Evolutionary conservation across 2,113 vertebrate species (phyloP), one percentile per base, ranked within the genome.

Genomic region (Plestiodon gilberti): DNA sequence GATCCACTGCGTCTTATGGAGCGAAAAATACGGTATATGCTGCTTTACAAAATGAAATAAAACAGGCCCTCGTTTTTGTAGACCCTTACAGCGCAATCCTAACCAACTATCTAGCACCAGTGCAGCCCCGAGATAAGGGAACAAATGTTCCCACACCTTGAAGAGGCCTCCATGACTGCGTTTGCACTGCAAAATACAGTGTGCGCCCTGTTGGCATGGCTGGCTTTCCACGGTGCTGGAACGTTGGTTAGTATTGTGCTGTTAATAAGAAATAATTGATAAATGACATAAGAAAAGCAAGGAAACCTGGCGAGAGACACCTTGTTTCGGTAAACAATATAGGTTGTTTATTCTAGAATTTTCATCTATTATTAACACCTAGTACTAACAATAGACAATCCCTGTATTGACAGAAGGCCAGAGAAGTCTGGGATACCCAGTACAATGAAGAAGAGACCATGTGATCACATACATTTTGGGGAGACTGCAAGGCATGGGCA

Each of bases 11-110:
- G n/a, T n/a, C n/a, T n/a, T n/a, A n/a, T n/a, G n/a, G n/a, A n/a
- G n/a, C n/a, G n/a, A n/a, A n/a, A n/a, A n/a, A n/a, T n/a, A n/a
- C n/a, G n/a, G n/a, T n/a, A 52, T 20, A 17, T 67, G 48, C 40
- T 69, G 59, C 40, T 81, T 81, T 81, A 55, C 30, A 82, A 33
- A 81, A 82, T 81, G 62, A 82, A 70, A 81, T 81, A 80, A 81
- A 81, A n/a, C 65, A 25, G 20, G 35, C 9, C 22, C 77, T 64
- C 43, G 33, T 78, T 80, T 59, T 80, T 65, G 38, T 64, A 35
- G 43, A 48, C 43, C 43, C 43, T 4, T 48, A 48, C n/a, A n/a
- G n/a, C n/a, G n/a, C n/a, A n/a, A n/a, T n/a, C n/a, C n/a, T n/a
- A n/a, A n/a, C n/a, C n/a, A n/a, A n/a, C n/a, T n/a, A n/a, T n/a